A percentile compares a stretch with the other conserved stretches of the same genome.
Evolutionary conservation across 2,797 vertebrate genomes (phyloP).

Genomic region (Mareca penelope): DNA sequence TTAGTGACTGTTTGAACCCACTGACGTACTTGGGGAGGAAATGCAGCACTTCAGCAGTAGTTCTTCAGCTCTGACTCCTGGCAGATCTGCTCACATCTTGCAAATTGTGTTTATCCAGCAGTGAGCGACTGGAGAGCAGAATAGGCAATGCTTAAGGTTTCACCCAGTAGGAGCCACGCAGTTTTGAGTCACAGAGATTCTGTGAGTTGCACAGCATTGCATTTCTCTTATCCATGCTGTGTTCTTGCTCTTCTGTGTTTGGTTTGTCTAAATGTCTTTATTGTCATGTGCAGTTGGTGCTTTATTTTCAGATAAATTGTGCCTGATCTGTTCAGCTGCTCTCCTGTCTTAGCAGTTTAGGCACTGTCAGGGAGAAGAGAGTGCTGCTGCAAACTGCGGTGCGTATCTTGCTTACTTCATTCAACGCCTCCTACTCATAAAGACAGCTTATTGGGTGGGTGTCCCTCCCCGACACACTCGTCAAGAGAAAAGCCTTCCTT

Average conservation of each 20-base stretch:
- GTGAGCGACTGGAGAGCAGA: not conserved
- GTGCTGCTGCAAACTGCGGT: rapidly evolving
- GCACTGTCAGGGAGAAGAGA: not conserved
- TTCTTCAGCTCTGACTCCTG: not conserved
- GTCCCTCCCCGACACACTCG: rapidly evolving
- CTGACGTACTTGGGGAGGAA: not conserved
- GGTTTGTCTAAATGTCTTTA: not conserved
- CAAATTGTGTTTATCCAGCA: not conserved
- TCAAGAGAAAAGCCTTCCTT: not conserved
- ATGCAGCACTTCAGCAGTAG: not conserved
- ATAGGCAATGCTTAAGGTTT: not conserved
- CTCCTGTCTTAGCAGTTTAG: not conserved
- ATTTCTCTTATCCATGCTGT: not conserved
- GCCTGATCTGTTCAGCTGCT: not conserved
- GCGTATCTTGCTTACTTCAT: not conserved
- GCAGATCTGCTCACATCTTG: not conserved
- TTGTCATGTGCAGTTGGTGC: not conserved
- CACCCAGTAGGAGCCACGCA: not conserved
- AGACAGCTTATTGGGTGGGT: not conserved
- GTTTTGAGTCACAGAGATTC: not conserved
- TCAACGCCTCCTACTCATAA: not conserved
- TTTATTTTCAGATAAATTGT: not conserved
- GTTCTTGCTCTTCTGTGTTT: not conserved
- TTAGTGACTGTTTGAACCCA: not conserved
- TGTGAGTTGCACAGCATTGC: rapidly evolving